Base-by-base conservation (phyloP, 2,888 invertebrate genomes). In the Tortrix viridana region DNA sequence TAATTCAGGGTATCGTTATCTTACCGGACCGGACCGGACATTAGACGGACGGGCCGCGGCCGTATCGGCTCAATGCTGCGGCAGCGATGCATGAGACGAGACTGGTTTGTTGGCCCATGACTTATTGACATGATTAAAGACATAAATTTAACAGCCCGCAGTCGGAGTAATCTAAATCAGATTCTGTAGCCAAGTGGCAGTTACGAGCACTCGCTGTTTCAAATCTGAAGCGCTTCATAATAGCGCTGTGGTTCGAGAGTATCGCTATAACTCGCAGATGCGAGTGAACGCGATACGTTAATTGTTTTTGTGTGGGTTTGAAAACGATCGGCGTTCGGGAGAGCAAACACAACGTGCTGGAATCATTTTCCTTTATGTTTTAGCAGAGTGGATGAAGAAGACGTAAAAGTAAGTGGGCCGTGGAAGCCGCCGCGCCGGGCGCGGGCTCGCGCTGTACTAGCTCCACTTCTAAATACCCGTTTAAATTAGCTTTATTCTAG, bases 381-480 rank as follows among this genome's bases (percentile, higher is more conserved):
- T 57, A n/a, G 46, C 53, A 38, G 16, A 54, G 23, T 54, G 53
- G 47, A 53, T 60, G 38, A 60, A 47, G 52, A 14, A 60, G 38
- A 53, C 52, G 46, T 59, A 49, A 59, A 59, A 59, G 44, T 26
- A 50, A 59, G 58, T 59, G 58, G 50, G 16, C 32, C 32, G 50
- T 32, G 50, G 44, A 37, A 50, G 50, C 16, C 44, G 50, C 43
- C 32, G 26, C 50, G 32, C 12, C 26, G 9, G 26, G 9, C 2
- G 26, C 26, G 26, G 3, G 7, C 26, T 3, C 26, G 26, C 26
- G 2, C 26, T 12, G 9, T 26, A 9, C 9, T 7, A 26, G 9
- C 26, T 26, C 3, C 26, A 26, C 26, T 26, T 26, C 9, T n/a
- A 26, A 26, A 26, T 26, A 26, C 26, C 7, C 26, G 26, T 26